These are phyloP conservation scores for Haliclona indistincta DNA, from an alignment of 37 sponge, comb jelly and placozoan genomes.

Conservation along the genomic window DNA sequence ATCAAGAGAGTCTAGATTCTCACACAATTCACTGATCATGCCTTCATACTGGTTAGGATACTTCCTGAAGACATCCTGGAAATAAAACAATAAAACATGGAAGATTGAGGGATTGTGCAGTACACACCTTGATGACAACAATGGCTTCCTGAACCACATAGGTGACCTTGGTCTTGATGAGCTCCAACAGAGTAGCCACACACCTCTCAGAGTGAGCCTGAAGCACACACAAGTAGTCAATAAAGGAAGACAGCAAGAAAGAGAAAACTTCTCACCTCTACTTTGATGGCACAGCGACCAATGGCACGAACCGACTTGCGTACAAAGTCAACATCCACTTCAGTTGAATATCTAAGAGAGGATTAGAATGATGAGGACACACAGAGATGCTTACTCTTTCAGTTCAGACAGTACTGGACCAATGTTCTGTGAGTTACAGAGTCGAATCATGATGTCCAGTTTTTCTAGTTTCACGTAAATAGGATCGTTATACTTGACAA, in stretches of 20 bases:
- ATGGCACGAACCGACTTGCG: constrained; percentile 97
- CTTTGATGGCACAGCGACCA: constrained; percentile 99
- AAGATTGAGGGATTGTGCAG: not conserved
- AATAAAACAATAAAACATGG: not conserved
- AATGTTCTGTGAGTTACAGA: constrained; percentile 86
- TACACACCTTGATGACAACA: constrained; percentile 86
- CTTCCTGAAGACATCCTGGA: constrained; percentile 95
- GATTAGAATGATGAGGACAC: not conserved
- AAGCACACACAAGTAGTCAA: not conserved
- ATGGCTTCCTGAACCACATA: constrained; percentile 99
- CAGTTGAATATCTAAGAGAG: constrained; percentile 84
- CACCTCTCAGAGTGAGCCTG: constrained; percentile 87
- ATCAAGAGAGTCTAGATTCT: constrained; percentile 97
- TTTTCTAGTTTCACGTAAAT: constrained; percentile 99
- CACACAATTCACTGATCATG: constrained; percentile 95
- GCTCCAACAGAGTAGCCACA: constrained; percentile 92
- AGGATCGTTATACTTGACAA: constrained; percentile 99
- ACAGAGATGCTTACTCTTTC: constrained; percentile 84
- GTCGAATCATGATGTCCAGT: constrained; percentile 98
- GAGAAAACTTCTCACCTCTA: constrained; percentile 54
- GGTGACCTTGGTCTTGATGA: constrained; percentile 98
- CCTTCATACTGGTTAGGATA: constrained; percentile 99
- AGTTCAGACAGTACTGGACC: constrained; percentile 92
- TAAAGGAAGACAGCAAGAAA: not conserved
- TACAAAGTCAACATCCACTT: constrained; percentile 99